Percentiles rank a stretch among this genome's conserved stretches.
Evolutionary conservation across 2,888 invertebrate species (phyloP).

Genomic region (Mimumesa dahlbomi): DNA sequence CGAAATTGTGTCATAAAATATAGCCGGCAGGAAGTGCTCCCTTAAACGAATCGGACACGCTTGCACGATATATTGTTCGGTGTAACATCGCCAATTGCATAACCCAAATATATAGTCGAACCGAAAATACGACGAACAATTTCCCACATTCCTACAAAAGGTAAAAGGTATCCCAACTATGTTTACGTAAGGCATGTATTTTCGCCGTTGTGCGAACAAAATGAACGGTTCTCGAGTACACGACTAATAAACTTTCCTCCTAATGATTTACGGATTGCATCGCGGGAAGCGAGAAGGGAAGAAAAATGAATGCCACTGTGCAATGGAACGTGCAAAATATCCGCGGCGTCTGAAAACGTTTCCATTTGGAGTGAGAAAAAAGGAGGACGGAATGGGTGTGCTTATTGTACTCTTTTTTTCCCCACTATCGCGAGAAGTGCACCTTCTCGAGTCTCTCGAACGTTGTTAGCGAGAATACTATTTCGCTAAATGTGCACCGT

Average conservation of each 20-base stretch:
- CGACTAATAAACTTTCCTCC: not conserved
- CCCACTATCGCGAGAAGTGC: not conserved
- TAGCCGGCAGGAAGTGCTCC: constrained; percentile 1
- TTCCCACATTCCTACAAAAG: constrained; percentile 13
- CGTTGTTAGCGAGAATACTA: not conserved
- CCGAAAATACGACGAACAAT: constrained; percentile 12
- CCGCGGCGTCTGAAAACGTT: not conserved
- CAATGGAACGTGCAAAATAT: not conserved
- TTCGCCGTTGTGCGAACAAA: not conserved
- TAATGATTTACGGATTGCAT: not conserved
- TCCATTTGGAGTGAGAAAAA: constrained; percentile 23
- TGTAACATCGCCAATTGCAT: constrained; percentile 18
- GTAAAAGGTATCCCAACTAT: constrained; percentile 12
- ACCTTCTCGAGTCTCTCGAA: not conserved
- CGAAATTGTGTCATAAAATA: not conserved
- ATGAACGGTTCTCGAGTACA: not conserved
- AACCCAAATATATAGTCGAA: constrained; percentile 15
- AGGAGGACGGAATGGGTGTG: not conserved
- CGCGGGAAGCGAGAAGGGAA: not conserved
- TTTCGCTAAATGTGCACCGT: not conserved
- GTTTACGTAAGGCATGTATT: constrained; percentile 12
- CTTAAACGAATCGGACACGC: not conserved
- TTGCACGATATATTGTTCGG: constrained; percentile 4
- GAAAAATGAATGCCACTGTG: not conserved
- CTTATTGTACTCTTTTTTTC: not conserved